Evolutionary conservation across 1,140 invertebrate species (phyloP).

Genomic region (Anoplolepis gracilipes): DNA sequence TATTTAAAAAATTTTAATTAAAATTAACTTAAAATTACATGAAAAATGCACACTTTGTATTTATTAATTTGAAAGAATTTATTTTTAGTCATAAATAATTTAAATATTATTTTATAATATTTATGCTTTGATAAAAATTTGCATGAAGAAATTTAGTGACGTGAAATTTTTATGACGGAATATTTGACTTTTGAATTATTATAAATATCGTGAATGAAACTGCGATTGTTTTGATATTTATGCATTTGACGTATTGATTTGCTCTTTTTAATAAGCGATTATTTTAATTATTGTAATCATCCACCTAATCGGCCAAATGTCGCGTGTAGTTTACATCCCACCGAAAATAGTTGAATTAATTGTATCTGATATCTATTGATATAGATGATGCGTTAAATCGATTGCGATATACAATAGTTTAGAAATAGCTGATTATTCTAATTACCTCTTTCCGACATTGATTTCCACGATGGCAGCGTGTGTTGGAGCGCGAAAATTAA

Average conservation of each 20-base stretch:
- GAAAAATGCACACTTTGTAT: neutral
- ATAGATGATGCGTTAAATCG: constrained; percentile 20
- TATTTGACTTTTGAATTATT: neutral
- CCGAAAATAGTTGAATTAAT: constrained; percentile 28
- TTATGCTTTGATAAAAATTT: constrained; percentile 1
- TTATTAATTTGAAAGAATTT: neutral
- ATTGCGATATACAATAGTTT: neutral
- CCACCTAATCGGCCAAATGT: constrained; percentile 22
- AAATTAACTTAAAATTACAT: neutral
- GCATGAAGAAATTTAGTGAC: neutral
- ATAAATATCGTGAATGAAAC: neutral
- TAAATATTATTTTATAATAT: neutral
- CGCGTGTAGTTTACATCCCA: neutral
- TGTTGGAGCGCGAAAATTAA: constrained; percentile 27
- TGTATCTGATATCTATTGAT: constrained; percentile 22
- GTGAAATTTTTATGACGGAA: neutral
- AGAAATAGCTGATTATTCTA: constrained; percentile 53
- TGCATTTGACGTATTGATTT: constrained; percentile 16
- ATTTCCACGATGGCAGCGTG: constrained; percentile 27
- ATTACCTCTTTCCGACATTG: constrained; percentile 30
- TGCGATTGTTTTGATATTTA: neutral
- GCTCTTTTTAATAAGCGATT: neutral
- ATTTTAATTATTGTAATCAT: constrained; percentile 36
- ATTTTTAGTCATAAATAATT: neutral
- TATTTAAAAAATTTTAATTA: neutral